Evolutionary conservation across 2,797 vertebrate genomes (phyloP), one percentile per base, ranked within the genome.

Genomic region (Hemibagrus guttatus): DNA sequence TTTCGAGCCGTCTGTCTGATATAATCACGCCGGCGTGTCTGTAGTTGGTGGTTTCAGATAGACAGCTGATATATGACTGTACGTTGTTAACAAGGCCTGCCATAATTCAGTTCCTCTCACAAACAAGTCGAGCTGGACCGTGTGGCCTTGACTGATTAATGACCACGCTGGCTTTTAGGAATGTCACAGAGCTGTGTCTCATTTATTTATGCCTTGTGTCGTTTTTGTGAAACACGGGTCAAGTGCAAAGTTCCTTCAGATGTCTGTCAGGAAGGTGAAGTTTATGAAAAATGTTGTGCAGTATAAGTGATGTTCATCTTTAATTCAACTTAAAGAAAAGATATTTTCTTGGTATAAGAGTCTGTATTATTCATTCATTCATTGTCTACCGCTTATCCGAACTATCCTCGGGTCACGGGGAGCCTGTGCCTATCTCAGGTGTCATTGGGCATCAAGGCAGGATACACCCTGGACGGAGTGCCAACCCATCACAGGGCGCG

Each of bases 171-270:
- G 84, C 81, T 71, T 88, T 88, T 74, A 68, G 63, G 81, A 81
- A 76, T 64, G 84, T 87, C 90, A 82, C 31, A 84, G 63, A 64
- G 85, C 49, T 39, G 64, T 14, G 49, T 89, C 86, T 86, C 85
- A 86, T 86, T 86, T 87, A 89, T 89, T 87, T 87, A 89, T 75
- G 68, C 26, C 58, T 31, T 11, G 14, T 68, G 46, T 49, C 46
- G 9, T 6, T 49, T 49, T 49, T 49, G 87, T 71, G 79, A 68
- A 78, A 86, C 81, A 56, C 6, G 71, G 78, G 54, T 79, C 26
- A 52, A 79, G 75, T 76, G 28, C 23, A 16, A 83, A 85, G 28
- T 68, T 83, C 58, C 82, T 52, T 68, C 31, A 61, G 75, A 58
- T 35, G 3, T 81, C 81, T 35, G 19, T 81, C 68, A 26, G 26